phyloP scores from a whole-genome alignment of 2,888 invertebrate species.

The Gnatocerus cornutus region DNA sequence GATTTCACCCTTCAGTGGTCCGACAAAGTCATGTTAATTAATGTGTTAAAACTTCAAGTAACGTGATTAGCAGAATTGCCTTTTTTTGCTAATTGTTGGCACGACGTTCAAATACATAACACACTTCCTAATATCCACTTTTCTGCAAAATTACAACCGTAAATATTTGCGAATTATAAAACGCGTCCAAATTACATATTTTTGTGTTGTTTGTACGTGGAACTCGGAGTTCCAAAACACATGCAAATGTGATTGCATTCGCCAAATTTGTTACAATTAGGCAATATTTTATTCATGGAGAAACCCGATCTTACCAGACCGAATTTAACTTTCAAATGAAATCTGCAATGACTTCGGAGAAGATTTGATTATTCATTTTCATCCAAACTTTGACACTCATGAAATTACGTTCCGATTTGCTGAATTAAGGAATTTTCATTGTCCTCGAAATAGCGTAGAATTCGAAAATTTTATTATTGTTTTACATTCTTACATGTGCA shows the following conservation, averaged over 20 bases:
- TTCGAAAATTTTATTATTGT: too few relatives aligned
- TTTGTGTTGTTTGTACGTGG: too few relatives aligned
- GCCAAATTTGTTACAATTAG: conserved; percentile 18
- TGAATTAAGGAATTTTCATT: too few relatives aligned
- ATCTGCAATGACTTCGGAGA: conserved; percentile 14
- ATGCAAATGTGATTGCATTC: not conserved
- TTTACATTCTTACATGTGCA: too few relatives aligned
- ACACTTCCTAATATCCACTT: conserved; percentile 9
- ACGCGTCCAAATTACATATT: conserved; percentile 19
- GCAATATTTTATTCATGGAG: conserved; percentile 24
- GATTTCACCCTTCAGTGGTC: too few relatives aligned
- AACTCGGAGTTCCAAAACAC: not conserved
- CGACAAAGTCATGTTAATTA: too few relatives aligned
- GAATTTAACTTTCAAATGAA: conserved; percentile 29
- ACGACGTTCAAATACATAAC: conserved; percentile 14
- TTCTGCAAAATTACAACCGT: conserved; percentile 16
- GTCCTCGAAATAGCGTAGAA: too few relatives aligned
- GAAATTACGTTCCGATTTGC: too few relatives aligned
- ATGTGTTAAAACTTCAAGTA: too few relatives aligned
- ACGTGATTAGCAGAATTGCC: conserved; percentile 14
- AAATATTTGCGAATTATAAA: conserved; percentile 34
- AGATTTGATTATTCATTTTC: too few relatives aligned
- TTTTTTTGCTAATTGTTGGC: conserved; percentile 11
- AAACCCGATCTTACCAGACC: conserved; percentile 25
- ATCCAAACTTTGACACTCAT: too few relatives aligned